Base-by-base conservation (phyloP, 2,888 invertebrate species). In the Caenorhabditis zanzibari region DNA sequence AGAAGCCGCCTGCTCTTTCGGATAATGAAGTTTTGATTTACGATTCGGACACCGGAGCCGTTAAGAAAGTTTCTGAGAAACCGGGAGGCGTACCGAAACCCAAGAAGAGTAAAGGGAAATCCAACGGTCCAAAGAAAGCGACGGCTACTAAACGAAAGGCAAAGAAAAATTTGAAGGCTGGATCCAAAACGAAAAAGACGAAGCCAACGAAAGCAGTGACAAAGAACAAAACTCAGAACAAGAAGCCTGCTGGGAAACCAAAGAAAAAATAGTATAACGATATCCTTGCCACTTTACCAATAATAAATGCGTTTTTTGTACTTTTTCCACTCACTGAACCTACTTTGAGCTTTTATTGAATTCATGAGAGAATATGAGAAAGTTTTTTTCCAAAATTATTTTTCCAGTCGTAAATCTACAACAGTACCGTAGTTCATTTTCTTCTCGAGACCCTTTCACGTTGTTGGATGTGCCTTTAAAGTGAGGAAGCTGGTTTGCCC, bases 401-500 rank as follows among this genome's bases (percentile, higher is more conserved):
- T n/a, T n/a, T n/a, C n/a, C n/a, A n/a, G n/a, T n/a, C 47, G 47
- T 47, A 47, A 47, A 47, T 47, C 47, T 1, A 47, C 47, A 47
- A 12, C 10, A 2, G 5, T 38, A 38, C 38, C 38, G 26, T 44
- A 44, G 16, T 52, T 3, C 32, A 32, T 49, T 5, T 16, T 16
- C 19, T 19, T 35, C 35, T 68, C 68, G 68, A 68, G 68, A 68
- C 68, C 68, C 32, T 49, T 6, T 22, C 6, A 19, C 44, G 16
- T 66, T 49, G n/a, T 3, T n/a, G 2, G 16, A 52, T 68, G 69
- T 16, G 22, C 69, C 54, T 54, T 69, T 54, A 35, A 68, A 32
- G 7, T 32, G 32, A 7, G 7, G 32, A 32, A 6, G 5, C 4
- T 32, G 32, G 0, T 7, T 9, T 5, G 22, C 35, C 16, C 19